phyloP scores from a whole-genome alignment of 2,113 vertebrate genomes.

The Laticauda colubrina region DNA sequence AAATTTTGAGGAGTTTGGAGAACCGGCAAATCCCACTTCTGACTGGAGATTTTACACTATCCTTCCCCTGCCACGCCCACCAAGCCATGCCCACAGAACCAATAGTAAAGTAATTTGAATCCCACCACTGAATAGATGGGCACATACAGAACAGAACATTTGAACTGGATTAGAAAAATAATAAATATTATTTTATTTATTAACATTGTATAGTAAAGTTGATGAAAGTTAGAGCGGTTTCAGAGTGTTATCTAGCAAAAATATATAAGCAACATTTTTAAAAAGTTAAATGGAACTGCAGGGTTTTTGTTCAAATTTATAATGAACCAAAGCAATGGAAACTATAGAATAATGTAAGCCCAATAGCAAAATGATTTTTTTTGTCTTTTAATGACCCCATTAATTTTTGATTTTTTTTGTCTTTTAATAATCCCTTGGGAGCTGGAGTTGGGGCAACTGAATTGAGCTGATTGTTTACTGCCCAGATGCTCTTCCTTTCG shows the following conservation, averaged over 20 bases:
- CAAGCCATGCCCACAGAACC: too few species aligned
- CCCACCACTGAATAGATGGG: neutral
- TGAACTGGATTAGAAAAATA: slow-evolving; percentile 33
- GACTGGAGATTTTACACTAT: too few species aligned
- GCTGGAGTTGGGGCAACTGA: too few species aligned
- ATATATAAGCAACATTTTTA: slow-evolving; percentile 35
- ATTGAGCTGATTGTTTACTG: too few species aligned
- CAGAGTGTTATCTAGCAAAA: slow-evolving; percentile 26
- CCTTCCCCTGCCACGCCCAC: too few species aligned
- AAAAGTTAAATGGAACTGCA: slow-evolving; percentile 29
- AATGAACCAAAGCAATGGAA: slow-evolving; percentile 9
- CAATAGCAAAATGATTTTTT: neutral
- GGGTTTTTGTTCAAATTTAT: slow-evolving; percentile 18
- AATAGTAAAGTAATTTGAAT: too few species aligned
- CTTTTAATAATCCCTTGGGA: too few species aligned
- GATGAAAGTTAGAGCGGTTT: slow-evolving; percentile 14
- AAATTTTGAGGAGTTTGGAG: too few species aligned
- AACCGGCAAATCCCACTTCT: too few species aligned
- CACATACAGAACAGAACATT: neutral
- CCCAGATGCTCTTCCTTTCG: too few species aligned
- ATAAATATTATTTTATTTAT: slow-evolving; percentile 26
- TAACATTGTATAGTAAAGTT: slow-evolving; percentile 18
- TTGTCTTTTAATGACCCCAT: too few species aligned
- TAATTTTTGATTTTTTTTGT: too few species aligned
- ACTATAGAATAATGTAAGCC: slow-evolving; percentile 37